Evolutionary conservation across 2,113 vertebrate species (phyloP).

Genomic region (Bucco capensis): DNA sequence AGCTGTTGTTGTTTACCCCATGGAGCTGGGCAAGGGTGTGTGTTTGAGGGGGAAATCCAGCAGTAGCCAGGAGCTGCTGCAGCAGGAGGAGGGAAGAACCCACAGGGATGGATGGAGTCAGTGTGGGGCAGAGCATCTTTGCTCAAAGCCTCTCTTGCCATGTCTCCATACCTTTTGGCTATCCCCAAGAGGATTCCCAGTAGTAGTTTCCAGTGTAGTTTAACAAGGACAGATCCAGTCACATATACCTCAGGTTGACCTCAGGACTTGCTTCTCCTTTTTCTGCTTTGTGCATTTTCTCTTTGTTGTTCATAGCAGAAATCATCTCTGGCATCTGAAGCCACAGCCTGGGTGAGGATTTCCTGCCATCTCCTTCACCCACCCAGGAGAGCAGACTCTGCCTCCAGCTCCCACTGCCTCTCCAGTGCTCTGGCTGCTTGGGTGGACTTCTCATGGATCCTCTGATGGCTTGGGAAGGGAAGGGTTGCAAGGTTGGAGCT

Average conservation of each 20-base stretch:
- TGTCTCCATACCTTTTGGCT: not conserved
- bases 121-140: not conserved
- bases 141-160: not conserved
- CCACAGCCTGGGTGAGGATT: constrained; percentile 1
- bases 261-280: not conserved
- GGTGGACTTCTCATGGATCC: not conserved
- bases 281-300: not conserved
- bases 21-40: not conserved
- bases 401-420: not conserved
- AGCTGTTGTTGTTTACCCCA: constrained; percentile 22
- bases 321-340: not conserved
- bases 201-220: not conserved
- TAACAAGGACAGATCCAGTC: not conserved
- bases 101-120: no score
- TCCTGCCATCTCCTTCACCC: not conserved
- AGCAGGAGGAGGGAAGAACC: no score
- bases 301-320: not conserved
- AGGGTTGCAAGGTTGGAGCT: not conserved
- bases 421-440: not conserved
- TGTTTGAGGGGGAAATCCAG: not conserved
- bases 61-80: not conserved
- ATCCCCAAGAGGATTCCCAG: no score
- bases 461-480: not conserved
- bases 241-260: not conserved
- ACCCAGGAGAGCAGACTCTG: not conserved